Conservation (phyloP, 2,797 vertebrate species). For the Pteropus rufus region DNA sequence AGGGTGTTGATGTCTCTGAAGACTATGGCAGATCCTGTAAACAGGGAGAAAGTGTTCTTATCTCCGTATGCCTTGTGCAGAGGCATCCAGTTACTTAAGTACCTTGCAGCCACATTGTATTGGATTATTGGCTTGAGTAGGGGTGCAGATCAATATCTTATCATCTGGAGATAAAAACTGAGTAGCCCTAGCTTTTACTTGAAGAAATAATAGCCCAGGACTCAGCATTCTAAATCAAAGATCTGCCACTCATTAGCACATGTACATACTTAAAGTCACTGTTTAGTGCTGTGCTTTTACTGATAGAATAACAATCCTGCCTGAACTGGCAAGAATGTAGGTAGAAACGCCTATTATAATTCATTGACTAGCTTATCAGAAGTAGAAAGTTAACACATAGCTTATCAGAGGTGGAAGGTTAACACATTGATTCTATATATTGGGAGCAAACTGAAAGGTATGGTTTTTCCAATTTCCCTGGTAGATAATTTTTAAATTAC, state of each 20-base stretch:
- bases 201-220: neutral
- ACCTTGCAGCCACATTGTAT: neutral
- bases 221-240: conserved; percentile 8
- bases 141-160: neutral
- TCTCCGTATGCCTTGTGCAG: neutral
- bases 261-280: neutral
- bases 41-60: neutral
- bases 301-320: neutral
- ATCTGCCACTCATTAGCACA: neutral
- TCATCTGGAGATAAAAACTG: neutral
- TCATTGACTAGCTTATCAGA: neutral
- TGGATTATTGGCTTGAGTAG: neutral
- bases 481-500: neutral
- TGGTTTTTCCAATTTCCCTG: neutral
- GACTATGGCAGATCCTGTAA: neutral
- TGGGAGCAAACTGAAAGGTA: neutral
- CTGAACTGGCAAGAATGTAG: neutral
- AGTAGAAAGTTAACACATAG: neutral
- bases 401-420: neutral
- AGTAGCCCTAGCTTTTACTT: neutral
- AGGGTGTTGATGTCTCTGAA: neutral
- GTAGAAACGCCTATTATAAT: neutral
- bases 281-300: neutral
- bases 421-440: neutral
- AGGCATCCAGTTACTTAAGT: neutral